phyloP scores from a whole-genome alignment of 2,113 vertebrate species.

The Cochlearius cochlearius region DNA sequence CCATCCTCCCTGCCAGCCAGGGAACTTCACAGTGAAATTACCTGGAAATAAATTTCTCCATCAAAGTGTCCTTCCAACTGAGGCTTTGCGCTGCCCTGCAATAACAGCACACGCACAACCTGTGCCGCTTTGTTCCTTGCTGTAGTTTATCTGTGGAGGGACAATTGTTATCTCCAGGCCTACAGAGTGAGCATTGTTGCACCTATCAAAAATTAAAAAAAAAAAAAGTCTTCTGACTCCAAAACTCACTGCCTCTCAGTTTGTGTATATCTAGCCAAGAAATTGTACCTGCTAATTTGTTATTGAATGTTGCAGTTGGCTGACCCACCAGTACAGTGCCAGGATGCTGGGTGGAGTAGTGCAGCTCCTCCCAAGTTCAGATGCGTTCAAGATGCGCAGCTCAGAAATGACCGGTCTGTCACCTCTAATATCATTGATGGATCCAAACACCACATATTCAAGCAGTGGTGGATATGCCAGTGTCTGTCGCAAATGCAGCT shows the following conservation, averaged over 20 bases:
- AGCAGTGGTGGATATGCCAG: background rate
- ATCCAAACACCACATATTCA: background rate
- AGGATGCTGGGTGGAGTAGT: background rate
- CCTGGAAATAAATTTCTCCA: background rate
- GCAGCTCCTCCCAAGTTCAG: background rate
- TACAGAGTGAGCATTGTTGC: background rate
- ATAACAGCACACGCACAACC: background rate
- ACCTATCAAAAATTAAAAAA: background rate
- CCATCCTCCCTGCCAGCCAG: background rate
- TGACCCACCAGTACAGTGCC: background rate
- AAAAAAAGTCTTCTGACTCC: background rate
- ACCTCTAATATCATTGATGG: background rate
- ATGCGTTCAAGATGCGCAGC: background rate
- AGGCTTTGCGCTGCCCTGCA: background rate
- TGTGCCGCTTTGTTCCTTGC: background rate
- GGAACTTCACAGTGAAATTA: background rate
- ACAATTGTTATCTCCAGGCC: background rate
- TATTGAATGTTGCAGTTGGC: background rate
- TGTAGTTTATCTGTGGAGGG: background rate
- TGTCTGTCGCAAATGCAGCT: background rate
- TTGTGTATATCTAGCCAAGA: background rate
- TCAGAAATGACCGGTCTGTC: background rate
- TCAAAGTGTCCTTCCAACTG: background rate
- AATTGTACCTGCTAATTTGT: background rate
- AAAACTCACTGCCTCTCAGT: background rate